Evolutionary conservation across 2,113 vertebrate species (phyloP).

Genomic region (Trichechus manatus): DNA sequence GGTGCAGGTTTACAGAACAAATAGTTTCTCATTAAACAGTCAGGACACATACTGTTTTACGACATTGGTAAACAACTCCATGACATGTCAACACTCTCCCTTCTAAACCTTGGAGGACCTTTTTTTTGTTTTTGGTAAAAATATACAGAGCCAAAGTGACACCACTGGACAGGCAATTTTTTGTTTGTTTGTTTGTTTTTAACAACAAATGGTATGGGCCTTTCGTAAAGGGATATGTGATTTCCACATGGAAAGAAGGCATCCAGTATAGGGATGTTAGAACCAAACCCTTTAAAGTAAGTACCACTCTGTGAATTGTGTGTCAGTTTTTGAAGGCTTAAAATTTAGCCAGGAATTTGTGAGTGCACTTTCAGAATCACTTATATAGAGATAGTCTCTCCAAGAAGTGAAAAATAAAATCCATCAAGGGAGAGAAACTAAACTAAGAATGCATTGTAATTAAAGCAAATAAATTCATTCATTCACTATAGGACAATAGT

Average conservation of each 20-base stretch:
- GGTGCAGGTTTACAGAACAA: no score
- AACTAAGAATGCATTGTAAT: not conserved
- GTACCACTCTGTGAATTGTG: not conserved
- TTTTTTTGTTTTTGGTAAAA: no score
- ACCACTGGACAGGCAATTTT: no score
- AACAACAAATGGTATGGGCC: not conserved
- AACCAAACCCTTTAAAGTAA: not conserved
- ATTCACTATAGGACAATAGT: not conserved
- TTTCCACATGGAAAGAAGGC: not conserved
- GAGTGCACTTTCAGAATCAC: slow-evolving; percentile 21
- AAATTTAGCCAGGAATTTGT: slow-evolving; percentile 3
- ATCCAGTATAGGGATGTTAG: not conserved
- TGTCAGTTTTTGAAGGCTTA: not conserved
- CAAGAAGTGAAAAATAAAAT: slow-evolving; percentile 9
- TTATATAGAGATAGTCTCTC: not conserved
- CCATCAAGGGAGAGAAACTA: not conserved
- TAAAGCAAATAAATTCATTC: slow-evolving; percentile 1
- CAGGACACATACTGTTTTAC: no score
- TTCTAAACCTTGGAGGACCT: no score
- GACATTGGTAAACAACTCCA: no score
- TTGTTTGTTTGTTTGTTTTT: not conserved
- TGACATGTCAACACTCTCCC: no score
- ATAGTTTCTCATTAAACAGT: no score
- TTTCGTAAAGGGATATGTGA: not conserved
- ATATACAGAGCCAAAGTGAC: no score